Conservation (phyloP, 2,113 vertebrate species). For the Murina feae region DNA sequence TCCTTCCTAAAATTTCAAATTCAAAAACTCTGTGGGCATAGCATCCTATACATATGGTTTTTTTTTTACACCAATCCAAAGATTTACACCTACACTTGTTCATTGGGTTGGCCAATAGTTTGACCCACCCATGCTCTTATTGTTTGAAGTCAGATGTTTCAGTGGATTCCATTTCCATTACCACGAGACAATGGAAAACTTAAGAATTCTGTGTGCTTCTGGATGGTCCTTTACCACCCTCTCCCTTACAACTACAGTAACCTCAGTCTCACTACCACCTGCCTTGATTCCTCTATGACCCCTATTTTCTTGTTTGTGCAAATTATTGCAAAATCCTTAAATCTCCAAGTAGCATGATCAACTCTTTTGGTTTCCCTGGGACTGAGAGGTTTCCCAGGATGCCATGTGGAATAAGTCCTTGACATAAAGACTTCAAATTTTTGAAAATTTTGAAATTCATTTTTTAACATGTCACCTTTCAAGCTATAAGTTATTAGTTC, state of each 20-base stretch:
- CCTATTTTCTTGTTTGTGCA: neutral
- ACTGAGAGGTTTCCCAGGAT: neutral
- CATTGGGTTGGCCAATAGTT: neutral
- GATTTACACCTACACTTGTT: neutral
- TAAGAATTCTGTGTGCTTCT: neutral
- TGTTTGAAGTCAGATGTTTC: neutral
- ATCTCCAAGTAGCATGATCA: neutral
- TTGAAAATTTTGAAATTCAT: neutral
- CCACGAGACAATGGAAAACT: neutral
- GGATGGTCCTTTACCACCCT: neutral
- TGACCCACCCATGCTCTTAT: neutral
- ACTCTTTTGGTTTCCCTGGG: neutral
- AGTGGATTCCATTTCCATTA: neutral
- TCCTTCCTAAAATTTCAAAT: conserved; percentile 2
- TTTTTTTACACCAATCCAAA: neutral
- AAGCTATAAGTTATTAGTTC: neutral
- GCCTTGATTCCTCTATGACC: neutral
- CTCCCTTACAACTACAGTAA: neutral
- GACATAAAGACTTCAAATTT: neutral
- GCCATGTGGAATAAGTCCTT: neutral
- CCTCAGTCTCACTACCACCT: neutral
- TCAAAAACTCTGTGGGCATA: neutral
- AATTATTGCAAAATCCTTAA: neutral
- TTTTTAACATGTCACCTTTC: neutral
- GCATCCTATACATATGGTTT: neutral